phyloP scores from a whole-genome alignment of 2,797 vertebrate species.

The Falco concolor region DNA sequence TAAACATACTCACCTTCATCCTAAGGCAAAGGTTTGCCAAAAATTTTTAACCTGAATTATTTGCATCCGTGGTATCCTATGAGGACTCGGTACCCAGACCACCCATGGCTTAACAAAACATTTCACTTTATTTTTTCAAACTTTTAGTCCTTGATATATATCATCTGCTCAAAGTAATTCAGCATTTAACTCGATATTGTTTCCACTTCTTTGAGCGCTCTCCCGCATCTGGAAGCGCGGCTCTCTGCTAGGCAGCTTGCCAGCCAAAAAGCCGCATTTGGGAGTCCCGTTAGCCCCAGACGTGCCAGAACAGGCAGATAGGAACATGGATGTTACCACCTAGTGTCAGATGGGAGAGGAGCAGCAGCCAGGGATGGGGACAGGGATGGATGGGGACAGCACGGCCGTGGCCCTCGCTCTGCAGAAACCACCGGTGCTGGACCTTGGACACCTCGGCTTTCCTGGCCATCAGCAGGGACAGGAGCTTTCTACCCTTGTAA shows the following conservation, averaged over 20 bases:
- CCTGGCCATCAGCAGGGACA: not conserved
- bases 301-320: not conserved
- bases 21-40: not conserved
- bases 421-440: rapidly evolving
- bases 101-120: not conserved
- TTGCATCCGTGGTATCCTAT: rapidly evolving
- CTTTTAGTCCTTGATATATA: not conserved
- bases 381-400: not conserved
- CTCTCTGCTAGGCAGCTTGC: not conserved
- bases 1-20: rapidly evolving
- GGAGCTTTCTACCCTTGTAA: not conserved
- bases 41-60: not conserved
- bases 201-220: not conserved
- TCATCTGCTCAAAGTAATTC: not conserved
- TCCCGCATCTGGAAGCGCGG: not conserved
- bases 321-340: not conserved
- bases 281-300: not conserved
- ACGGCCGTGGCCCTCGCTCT: not conserved
- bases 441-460: not conserved
- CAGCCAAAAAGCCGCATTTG: not conserved
- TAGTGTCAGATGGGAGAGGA: not conserved
- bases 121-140: not conserved
- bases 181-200: not conserved
- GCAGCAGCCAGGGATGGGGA: not conserved
- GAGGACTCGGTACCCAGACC: not conserved